Base-by-base conservation (phyloP, 2,888 invertebrate genomes). In the Macaria liturata region DNA sequence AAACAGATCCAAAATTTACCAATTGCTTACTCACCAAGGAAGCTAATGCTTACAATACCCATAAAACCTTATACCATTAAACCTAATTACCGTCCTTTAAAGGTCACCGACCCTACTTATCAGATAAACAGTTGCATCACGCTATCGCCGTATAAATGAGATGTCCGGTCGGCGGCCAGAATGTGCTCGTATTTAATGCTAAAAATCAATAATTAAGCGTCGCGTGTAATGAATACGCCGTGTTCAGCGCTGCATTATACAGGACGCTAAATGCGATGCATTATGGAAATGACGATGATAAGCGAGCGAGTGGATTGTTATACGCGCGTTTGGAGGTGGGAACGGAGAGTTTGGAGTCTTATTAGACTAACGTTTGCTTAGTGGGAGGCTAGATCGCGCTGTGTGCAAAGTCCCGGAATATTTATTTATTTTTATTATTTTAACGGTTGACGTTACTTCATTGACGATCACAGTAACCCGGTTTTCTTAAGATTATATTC, bases 131-230 rank as follows among this genome's bases (percentile, higher is more conserved):
- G 54, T 54, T 46, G 39, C 55, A 61, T 62, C 58, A 64, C 72
- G 69, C 73, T 74, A 54, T 54, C 48, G 49, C 42, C 47, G 57
- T 50, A 66, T 66, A 66, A 66, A 64, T 60, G 76, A 70, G 76
- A 68, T 69, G 66, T 60, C 59, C 70, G 65, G 56, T 64, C 65
- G 52, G 66, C 65, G 65, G 72, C 76, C 76, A 74, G 80, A 86
- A 81, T 80, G 80, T 67, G 69, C 73, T 72, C 74, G 78, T 82
- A 80, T 86, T 88, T 84, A 87, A 88, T 85, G 74, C 84, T 84
- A 88, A 91, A 91, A 91, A 91, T 91, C 91, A 89, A 91, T 91
- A 91, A 89, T 90, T 87, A 89, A 89, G 77, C 85, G 80, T 81
- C 83, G 86, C 85, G 85, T 86, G 88, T 90, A 89, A 90, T 91